Conservation (phyloP, 2,888 invertebrate genomes). For the Stratiomys singularior region DNA sequence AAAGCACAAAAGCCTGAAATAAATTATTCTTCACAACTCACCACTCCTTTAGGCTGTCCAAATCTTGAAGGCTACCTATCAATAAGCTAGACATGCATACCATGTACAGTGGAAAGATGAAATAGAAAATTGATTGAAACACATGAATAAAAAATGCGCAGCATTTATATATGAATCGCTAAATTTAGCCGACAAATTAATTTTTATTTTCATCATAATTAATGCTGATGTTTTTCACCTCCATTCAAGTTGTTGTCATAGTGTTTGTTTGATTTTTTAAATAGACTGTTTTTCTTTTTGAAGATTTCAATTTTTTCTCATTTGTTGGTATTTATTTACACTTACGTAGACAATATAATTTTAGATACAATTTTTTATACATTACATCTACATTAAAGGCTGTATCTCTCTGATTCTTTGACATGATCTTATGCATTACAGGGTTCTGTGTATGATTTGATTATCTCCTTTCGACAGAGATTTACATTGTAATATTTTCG, state of each 20-base stretch:
- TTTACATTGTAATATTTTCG: neutral
- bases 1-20: too few relatives aligned
- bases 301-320: neutral
- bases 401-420: conserved; percentile 47
- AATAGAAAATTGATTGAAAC: too few relatives aligned
- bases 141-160: neutral
- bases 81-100: too few relatives aligned
- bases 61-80: too few relatives aligned
- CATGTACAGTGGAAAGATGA: too few relatives aligned
- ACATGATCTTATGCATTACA: neutral
- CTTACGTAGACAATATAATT: conserved; percentile 50
- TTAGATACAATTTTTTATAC: conserved; percentile 5
- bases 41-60: too few relatives aligned
- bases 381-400: conserved; percentile 51
- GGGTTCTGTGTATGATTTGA: too few relatives aligned
- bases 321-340: conserved; percentile 47
- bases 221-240: conserved; percentile 9
- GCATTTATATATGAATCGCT: conserved; percentile 43
- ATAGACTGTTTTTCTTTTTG: conserved; percentile 25
- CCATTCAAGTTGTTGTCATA: neutral
- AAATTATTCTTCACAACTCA: too few relatives aligned
- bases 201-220: conserved; percentile 46
- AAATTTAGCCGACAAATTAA: conserved; percentile 47
- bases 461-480: too few relatives aligned
- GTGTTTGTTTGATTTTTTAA: conserved; percentile 7